Base-by-base conservation (phyloP, 2,888 invertebrate genomes). In the Xanthia icteritia region DNA sequence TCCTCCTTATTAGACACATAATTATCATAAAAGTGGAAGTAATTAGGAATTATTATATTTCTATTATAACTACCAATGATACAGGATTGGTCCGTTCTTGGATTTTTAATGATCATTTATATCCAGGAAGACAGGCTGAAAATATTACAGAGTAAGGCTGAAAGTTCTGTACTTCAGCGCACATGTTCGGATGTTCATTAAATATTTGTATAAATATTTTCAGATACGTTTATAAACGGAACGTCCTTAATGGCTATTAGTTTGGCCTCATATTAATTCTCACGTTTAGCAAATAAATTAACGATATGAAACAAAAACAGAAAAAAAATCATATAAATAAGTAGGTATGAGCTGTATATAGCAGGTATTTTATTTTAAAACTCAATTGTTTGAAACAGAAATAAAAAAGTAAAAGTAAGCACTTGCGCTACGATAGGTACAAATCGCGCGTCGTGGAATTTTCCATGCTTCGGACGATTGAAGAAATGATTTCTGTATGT, bases 151-250 rank as follows among this genome's bases (percentile, higher is more conserved):
- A 51, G 1, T 31, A 31, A 70, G 23, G 17, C 36, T 58, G 60
- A 31, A 63, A 61, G 81, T 79, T 54, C 64, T 71, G 66, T 75
- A 71, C 54, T 77, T 75, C 63, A 68, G 42, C 15, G 63, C 61
- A 61, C 42, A 67, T 74, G 67, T 65, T 71, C 42, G 70, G 60
- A 72, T 73, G 76, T 86, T 84, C 69, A 73, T 74, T 76, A 83
- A 81, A 82, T 86, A 84, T 87, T 89, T 83, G 82, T 78, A 68
- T 79, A 73, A 83, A 79, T 81, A 82, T 92, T 93, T 92, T 90
- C 88, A 89, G 90, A 83, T 71, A 88, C 90, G 92, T 93, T 94
- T 92, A 92, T 91, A 94, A 94, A 93, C 92, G 90, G 83, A 79
- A 83, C 85, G 87, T 83, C 90, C 89, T 89, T 89, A 89, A 79